A percentile compares a stretch with the other conserved stretches of the same genome.
Evolutionary conservation across 2,113 vertebrate genomes (phyloP).

Genomic region (Sigmodon hispidus): DNA sequence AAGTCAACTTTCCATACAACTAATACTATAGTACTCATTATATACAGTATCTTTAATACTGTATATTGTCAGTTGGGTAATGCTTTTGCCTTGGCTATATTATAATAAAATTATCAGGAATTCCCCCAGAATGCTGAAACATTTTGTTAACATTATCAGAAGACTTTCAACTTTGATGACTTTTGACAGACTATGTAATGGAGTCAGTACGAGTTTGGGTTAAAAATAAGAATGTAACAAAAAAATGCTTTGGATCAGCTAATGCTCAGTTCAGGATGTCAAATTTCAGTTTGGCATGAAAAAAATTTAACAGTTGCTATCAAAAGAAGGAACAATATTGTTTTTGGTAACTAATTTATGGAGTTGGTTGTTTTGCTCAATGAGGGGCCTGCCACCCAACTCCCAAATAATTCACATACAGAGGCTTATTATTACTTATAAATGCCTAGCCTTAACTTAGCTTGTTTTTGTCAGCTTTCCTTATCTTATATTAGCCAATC

Average conservation of each 20-base stretch:
- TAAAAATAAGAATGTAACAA: not conserved
- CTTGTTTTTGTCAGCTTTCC: too few species aligned
- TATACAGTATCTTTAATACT: not conserved
- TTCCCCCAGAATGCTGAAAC: not conserved
- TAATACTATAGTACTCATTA: not conserved
- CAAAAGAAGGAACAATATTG: not conserved
- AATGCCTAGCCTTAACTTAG: too few species aligned
- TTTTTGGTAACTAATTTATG: not conserved
- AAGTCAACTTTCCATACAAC: not conserved
- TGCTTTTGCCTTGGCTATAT: not conserved
- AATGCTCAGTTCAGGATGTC: not conserved
- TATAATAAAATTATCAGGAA: not conserved
- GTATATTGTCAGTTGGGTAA: not conserved
- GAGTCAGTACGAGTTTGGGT: not conserved
- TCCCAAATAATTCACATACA: too few species aligned
- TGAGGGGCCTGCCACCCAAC: too few species aligned
- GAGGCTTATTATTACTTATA: too few species aligned
- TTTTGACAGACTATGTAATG: not conserved
- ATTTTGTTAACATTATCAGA: not conserved
- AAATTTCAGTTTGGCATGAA: not conserved
- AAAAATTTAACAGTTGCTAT: not conserved
- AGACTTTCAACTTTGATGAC: not conserved
- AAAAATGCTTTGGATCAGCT: conserved; percentile 26
- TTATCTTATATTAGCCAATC: too few species aligned
- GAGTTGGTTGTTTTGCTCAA: too few species aligned